Evolutionary conservation across 1,140 invertebrate genomes (phyloP), one percentile per base, ranked within the genome.

Genomic region (Ridgeia piscesae): DNA sequence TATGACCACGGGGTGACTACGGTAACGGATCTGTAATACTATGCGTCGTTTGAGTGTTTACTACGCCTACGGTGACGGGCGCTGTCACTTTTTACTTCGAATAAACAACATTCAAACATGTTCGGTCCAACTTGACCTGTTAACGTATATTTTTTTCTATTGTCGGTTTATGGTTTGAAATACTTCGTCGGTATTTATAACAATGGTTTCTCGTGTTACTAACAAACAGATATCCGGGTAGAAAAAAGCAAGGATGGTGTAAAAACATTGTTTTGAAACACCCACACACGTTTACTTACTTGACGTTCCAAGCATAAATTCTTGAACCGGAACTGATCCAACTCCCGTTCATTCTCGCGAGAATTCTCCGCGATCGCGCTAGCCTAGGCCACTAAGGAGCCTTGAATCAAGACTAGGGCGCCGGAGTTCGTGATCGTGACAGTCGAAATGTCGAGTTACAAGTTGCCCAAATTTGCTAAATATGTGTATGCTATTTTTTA

Each of bases 201-300:
- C 58, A 77, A 9, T 77, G 58, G 58, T 77, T 77, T 77, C 58
- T 77, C 58, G 27, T 77, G 27, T 77, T 77, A 77, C 58, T 77
- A 77, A 77, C 58, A 4, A 31, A 77, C 58, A 77, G 14, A 77
- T 77, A 77, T 77, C 58, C 58, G 58, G 58, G 58, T 77, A 77
- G 6, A 77, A 77, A 77, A 77, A 77, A 31, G 27, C 58, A 77
- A 77, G 4, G 58, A 21, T 77, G 58, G 58, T 77, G 58, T 77
- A 77, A 77, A 77, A 77, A 77, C 58, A 77, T 77, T 77, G 58
- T 77, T 77, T 77, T 77, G 58, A 77, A 77, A 77, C 58, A 77
- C 58, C 58, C 58, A 77, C 58, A 77, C 58, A 77, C 58, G 17
- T 31, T 77, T 77, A 77, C 58, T 77, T 77, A 77, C 58, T 77